Base-by-base conservation (phyloP, 2,113 vertebrate species). In the Tupaia tana region DNA sequence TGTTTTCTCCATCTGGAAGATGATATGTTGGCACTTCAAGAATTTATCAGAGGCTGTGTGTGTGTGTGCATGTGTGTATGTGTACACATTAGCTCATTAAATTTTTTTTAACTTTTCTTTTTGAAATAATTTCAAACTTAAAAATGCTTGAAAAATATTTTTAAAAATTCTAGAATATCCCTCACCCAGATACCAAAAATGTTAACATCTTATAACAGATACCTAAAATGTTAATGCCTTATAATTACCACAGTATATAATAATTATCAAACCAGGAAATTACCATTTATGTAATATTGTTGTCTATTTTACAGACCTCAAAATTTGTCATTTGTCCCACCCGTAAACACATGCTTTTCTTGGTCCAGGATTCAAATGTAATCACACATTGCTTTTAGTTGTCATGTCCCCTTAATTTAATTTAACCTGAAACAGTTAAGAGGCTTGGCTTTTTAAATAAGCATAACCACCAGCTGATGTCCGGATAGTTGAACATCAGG, bases 71-170 rank as follows among this genome's bases (percentile, higher is more conserved):
- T 84, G 11, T 74, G 52, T 86, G 54, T 81, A 13, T 61, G 5
- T 80, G 20, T 77, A 1, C 34, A n/a, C 2, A 19, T n/a, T 87
- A 80, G 11, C 27, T 73, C 25, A 58, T 82, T 87, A 52, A 24
- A 27, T n/a, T 64, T 64, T 75, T 88, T 85, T 89, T 66, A 63
- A 93, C 31, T 70, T 92, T 95, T 81, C 1, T 74, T 93, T 96
- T 96, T 92, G 31, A 96, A 97, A 91, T 82, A 16, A 82, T 90
- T 93, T 94, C n/a, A 83, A 22, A 56, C 18, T 95, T 80, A 86
- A 52, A 84, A 91, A 67, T 86, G 13, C 81, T 87, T 12, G 8
- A 89, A 63, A 96, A 80, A n/a, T 73, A 66, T 15, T 77, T 34
- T 15, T 63, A 75, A 91, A 61, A 94, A 74, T 93, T 94, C 69